Evolutionary conservation across 2,113 vertebrate genomes (phyloP).

Genomic region (Solea senegalensis): DNA sequence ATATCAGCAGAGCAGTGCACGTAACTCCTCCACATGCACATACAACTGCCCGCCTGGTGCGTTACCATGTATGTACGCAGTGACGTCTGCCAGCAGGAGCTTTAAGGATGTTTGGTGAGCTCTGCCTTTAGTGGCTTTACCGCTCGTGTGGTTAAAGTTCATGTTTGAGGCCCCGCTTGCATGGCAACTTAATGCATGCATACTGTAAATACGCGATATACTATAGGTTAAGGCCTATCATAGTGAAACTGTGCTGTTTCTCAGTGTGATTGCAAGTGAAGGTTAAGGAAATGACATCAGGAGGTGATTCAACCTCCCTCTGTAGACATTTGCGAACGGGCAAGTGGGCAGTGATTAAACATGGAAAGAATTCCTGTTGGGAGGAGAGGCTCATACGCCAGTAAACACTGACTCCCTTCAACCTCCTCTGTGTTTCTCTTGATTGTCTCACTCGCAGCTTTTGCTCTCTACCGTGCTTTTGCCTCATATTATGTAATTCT

Average conservation of each 20-base stretch:
- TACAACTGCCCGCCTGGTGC: background rate
- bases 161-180: slow-evolving; percentile 8
- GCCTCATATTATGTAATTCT: slow-evolving; percentile 55
- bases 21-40: background rate
- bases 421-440: slow-evolving; percentile 35
- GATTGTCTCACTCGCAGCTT: slow-evolving; percentile 30
- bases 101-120: slow-evolving; percentile 14
- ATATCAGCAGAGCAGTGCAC: too few species aligned
- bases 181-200: background rate
- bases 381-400: slow-evolving; percentile 70
- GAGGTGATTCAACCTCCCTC: slow-evolving; percentile 64
- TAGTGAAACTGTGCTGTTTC: slow-evolving; percentile 40
- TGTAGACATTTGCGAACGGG: slow-evolving; percentile 54
- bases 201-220: background rate
- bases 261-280: slow-evolving; percentile 64
- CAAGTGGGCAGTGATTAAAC: slow-evolving; percentile 75
- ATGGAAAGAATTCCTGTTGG: slow-evolving; percentile 79
- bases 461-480: slow-evolving; percentile 37
- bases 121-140: slow-evolving; percentile 32
- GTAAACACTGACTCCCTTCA: slow-evolving; percentile 70
- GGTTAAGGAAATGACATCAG: slow-evolving; percentile 76
- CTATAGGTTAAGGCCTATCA: slow-evolving; percentile 18
- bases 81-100: slow-evolving; percentile 1
- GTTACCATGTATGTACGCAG: slow-evolving; percentile 6
- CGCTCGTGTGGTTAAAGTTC: slow-evolving; percentile 6